Evolutionary conservation across 2,113 vertebrate genomes (phyloP).

Genomic region (Syngnathus floridae): DNA sequence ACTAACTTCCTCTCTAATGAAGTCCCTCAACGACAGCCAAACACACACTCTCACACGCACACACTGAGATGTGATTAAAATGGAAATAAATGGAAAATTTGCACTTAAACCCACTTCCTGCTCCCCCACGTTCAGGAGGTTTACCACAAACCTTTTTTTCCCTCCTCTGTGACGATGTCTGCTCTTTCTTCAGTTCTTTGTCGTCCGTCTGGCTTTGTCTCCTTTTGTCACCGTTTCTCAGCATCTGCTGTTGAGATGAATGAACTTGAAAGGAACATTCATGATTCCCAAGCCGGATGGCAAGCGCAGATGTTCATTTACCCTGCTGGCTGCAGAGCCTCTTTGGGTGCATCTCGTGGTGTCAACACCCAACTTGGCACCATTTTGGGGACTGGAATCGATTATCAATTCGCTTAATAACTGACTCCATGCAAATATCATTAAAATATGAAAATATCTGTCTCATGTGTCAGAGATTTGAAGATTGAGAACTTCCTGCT

Average conservation of each 20-base stretch:
- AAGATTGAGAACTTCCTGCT: constrained; percentile 87
- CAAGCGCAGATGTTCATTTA: constrained; percentile 59
- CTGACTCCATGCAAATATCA: too few relatives aligned
- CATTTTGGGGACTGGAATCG: too few relatives aligned
- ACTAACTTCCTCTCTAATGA: constrained; percentile 73
- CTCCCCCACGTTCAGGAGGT: constrained; percentile 58
- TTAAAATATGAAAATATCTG: background rate
- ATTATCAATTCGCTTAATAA: too few relatives aligned
- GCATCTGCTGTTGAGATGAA: constrained; percentile 55
- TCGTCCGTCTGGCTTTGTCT: constrained; percentile 29
- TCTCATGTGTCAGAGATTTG: constrained; percentile 69
- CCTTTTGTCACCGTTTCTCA: constrained; percentile 19
- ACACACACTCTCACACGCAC: constrained; percentile 36
- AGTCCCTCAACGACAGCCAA: constrained; percentile 62
- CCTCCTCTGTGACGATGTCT: constrained; percentile 42
- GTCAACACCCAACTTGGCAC: background rate
- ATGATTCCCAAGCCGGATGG: constrained; percentile 42
- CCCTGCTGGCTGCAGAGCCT: constrained; percentile 29
- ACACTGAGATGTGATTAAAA: constrained; percentile 46
- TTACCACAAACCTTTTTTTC: constrained; percentile 46
- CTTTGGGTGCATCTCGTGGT: background rate
- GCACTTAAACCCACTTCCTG: constrained; percentile 49
- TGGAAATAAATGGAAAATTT: constrained; percentile 59
- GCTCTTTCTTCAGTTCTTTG: constrained; percentile 22
- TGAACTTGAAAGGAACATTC: constrained; percentile 49